These are phyloP conservation scores for Copidosoma floridanum DNA, from an alignment of 1,140 invertebrate species.

Conservation along the genomic window DNA sequence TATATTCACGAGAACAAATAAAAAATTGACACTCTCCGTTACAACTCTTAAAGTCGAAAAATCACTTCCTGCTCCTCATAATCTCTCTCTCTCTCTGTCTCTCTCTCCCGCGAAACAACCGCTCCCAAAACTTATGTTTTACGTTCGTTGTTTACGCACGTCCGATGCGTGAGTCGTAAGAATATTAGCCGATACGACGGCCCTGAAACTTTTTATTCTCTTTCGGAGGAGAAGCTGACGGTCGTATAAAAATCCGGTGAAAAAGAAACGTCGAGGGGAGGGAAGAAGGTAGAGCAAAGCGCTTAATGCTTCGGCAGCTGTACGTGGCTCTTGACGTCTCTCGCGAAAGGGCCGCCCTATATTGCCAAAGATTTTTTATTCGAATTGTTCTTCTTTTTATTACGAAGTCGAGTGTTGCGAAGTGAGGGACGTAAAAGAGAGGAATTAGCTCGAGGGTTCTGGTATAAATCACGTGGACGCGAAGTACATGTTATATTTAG, in stretches of 20 bases:
- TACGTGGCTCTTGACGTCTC: too few species aligned
- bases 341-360: background rate
- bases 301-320: constrained; percentile 21
- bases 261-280: background rate
- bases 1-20: too few species aligned
- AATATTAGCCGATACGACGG: constrained; percentile 30
- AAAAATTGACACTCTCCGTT: too few species aligned
- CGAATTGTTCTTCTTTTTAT: constrained; percentile 8
- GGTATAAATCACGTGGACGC: too few species aligned
- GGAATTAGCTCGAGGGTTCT: too few species aligned
- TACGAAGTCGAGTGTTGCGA: background rate
- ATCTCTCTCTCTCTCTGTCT: too few species aligned
- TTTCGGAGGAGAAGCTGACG: constrained; percentile 21
- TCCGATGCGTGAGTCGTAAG: constrained; percentile 11
- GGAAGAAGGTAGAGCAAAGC: constrained; percentile 13
- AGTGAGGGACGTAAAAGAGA: too few species aligned
- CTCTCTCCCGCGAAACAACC: too few species aligned
- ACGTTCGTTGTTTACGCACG: constrained; percentile 28
- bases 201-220: too few species aligned
- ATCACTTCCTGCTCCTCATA: constrained; percentile 4
- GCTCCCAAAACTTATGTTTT: too few species aligned
- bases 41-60: constrained; percentile 14
- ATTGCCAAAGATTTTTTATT: constrained; percentile 2
- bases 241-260: constrained; percentile 10
- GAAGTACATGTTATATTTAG: too few species aligned